phyloP scores from a whole-genome alignment of 2,888 invertebrate species.

The Mythimna pallens region DNA sequence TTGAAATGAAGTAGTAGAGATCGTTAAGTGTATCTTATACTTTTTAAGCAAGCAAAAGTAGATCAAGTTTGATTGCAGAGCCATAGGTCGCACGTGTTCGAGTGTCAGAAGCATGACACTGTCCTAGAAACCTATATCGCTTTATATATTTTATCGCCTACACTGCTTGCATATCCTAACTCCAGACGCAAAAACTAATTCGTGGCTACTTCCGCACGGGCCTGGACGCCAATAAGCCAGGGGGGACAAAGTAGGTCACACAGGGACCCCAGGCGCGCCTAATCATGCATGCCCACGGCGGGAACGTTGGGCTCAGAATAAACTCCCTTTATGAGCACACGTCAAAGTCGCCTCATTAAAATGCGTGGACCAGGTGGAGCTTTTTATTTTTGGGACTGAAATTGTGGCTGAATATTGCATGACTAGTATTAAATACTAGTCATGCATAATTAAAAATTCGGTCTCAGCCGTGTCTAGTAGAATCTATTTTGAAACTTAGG shows the following conservation, averaged over 20 bases:
- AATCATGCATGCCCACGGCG: slow-evolving; percentile 26
- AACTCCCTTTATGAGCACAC: slow-evolving; percentile 5
- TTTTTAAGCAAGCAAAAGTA: too few species aligned
- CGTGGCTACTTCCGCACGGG: slow-evolving; percentile 28
- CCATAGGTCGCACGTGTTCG: not conserved
- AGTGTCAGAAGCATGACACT: not conserved
- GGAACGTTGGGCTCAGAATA: slow-evolving; percentile 9
- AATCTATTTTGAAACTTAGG: not conserved
- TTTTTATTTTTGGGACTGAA: slow-evolving; percentile 12
- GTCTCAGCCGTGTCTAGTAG: not conserved
- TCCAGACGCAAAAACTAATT: slow-evolving; percentile 18
- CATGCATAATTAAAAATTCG: too few species aligned
- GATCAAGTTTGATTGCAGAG: not conserved
- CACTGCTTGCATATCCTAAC: slow-evolving; percentile 4
- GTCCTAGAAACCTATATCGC: not conserved
- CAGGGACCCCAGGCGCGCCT: slow-evolving; percentile 36
- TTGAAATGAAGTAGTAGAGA: not conserved
- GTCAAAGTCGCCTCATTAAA: slow-evolving; percentile 32
- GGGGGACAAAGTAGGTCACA: slow-evolving; percentile 57
- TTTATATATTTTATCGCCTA: not conserved
- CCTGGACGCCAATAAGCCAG: not conserved
- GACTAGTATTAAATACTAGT: too few species aligned
- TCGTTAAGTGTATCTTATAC: not conserved
- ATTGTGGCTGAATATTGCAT: not conserved
- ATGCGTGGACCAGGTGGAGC: slow-evolving; percentile 19